Evolutionary conservation across 2,113 vertebrate species (phyloP).

Genomic region (human (Homo sapiens)): DNA sequence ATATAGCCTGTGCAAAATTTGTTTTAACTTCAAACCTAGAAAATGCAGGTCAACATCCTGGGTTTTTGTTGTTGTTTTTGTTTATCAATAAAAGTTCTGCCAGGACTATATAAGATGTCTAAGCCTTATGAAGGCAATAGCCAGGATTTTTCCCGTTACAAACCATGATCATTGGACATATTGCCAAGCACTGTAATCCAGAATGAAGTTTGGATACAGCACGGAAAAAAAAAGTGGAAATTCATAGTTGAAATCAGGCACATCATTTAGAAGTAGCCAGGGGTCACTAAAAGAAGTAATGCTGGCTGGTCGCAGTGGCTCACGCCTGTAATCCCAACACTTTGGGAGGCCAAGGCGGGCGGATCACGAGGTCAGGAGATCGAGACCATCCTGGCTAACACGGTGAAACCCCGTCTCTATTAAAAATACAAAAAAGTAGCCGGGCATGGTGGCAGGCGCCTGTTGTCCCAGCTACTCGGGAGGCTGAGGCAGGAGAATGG

Average conservation of each 20-base stretch:
- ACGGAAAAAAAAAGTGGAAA: neutral
- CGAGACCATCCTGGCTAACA: no score
- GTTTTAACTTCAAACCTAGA: slow-evolving; percentile 32
- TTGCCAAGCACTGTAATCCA: neutral
- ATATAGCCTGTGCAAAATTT: neutral
- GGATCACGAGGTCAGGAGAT: no score
- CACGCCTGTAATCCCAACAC: no score
- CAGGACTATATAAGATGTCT: neutral
- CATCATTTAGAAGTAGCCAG: neutral
- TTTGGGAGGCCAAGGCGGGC: no score
- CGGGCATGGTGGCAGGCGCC: no score
- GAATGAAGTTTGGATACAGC: neutral
- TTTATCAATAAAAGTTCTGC: slow-evolving; percentile 3
- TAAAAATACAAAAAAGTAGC: no score
- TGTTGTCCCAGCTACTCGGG: no score
- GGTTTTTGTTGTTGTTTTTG: neutral
- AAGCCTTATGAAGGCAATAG: neutral
- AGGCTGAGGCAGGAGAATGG: no score
- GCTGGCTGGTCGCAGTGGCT: no score
- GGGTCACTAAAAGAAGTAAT: neutral
- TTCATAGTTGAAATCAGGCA: neutral
- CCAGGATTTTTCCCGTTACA: neutral
- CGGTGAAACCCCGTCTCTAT: no score
- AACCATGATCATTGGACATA: neutral
- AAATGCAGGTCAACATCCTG: neutral